These are phyloP conservation scores for Listrodromus nycthemerus DNA, from an alignment of 2,888 invertebrate species.

Conservation along the genomic window DNA sequence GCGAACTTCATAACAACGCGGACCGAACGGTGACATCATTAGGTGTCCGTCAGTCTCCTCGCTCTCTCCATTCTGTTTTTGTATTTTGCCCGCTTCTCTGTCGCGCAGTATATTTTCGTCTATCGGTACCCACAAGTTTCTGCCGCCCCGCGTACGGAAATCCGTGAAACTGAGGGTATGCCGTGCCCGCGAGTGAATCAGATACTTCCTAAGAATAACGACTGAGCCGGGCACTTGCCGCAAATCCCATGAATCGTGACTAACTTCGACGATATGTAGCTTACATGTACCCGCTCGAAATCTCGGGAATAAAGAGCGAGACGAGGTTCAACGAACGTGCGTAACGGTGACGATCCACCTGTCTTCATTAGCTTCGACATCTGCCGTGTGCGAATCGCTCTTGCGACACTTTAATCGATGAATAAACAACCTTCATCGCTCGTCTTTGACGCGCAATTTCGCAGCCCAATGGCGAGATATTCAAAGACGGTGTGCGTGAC, in stretches of 20 bases:
- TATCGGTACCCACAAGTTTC: slow-evolving; percentile 30
- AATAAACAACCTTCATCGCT: slow-evolving; percentile 24
- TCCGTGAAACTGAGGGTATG: slow-evolving; percentile 47
- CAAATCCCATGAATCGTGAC: slow-evolving; percentile 66
- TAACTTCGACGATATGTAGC: slow-evolving; percentile 55
- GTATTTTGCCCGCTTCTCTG: slow-evolving; percentile 27
- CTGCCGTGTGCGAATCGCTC: background rate
- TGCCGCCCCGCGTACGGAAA: slow-evolving; percentile 29
- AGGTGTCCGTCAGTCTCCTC: slow-evolving; percentile 13
- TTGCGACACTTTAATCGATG: slow-evolving; percentile 28
- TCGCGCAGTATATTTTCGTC: slow-evolving; percentile 51
- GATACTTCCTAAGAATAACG: slow-evolving; percentile 72
- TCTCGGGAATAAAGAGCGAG: slow-evolving; percentile 10
- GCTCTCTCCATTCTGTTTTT: slow-evolving; percentile 13
- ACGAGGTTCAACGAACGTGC: slow-evolving; percentile 53
- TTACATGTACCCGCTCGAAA: slow-evolving; percentile 20
- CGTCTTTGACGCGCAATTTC: slow-evolving; percentile 25
- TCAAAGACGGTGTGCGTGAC: too few species aligned
- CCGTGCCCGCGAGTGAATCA: slow-evolving; percentile 63
- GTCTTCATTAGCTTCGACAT: slow-evolving; percentile 39
- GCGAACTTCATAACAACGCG: slow-evolving; percentile 10
- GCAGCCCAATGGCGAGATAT: slow-evolving; percentile 32
- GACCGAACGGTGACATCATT: slow-evolving; percentile 7
- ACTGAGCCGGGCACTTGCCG: slow-evolving; percentile 62
- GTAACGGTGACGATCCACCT: slow-evolving; percentile 31